Evolutionary conservation across 2,888 invertebrate genomes (phyloP).

Genomic region (Drosophila quinaria): DNA sequence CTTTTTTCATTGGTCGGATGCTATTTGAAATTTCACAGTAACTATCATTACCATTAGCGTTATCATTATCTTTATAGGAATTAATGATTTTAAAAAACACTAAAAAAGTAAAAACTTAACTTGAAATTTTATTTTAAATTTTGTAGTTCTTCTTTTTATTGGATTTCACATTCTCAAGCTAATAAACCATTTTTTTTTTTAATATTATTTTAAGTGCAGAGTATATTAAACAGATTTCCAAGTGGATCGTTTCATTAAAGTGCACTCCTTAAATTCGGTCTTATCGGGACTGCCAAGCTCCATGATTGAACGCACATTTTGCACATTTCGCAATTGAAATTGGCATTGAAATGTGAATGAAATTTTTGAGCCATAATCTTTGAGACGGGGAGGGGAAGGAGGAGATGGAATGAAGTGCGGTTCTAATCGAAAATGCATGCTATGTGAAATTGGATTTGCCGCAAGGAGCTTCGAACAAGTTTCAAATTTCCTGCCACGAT

Average conservation of each 20-base stretch:
- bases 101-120: too few species aligned
- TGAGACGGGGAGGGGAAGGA: not conserved
- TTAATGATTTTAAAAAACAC: too few species aligned
- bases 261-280: not conserved
- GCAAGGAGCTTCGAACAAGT: slow-evolving; percentile 66
- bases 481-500: slow-evolving; percentile 71
- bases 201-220: not conserved
- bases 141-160: too few species aligned
- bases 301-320: slow-evolving; percentile 16
- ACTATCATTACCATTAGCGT: too few species aligned
- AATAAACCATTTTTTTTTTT: not conserved
- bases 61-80: too few species aligned
- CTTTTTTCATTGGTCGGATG: too few species aligned
- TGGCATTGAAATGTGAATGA: slow-evolving; percentile 37
- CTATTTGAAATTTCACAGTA: too few species aligned
- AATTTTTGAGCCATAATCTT: slow-evolving; percentile 36
- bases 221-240: slow-evolving; percentile 8
- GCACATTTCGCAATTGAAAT: slow-evolving; percentile 21
- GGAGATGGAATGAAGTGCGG: not conserved
- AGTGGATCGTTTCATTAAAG: slow-evolving; percentile 16
- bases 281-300: slow-evolving; percentile 6
- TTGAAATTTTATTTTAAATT: too few species aligned
- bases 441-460: slow-evolving; percentile 61
- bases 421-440: slow-evolving; percentile 53
- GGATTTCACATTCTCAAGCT: too few species aligned